A percentile compares a stretch with the other conserved stretches of the same genome.
Evolutionary conservation across 2,888 invertebrate genomes (phyloP).

Genomic region (Nephrotoma flavescens): DNA sequence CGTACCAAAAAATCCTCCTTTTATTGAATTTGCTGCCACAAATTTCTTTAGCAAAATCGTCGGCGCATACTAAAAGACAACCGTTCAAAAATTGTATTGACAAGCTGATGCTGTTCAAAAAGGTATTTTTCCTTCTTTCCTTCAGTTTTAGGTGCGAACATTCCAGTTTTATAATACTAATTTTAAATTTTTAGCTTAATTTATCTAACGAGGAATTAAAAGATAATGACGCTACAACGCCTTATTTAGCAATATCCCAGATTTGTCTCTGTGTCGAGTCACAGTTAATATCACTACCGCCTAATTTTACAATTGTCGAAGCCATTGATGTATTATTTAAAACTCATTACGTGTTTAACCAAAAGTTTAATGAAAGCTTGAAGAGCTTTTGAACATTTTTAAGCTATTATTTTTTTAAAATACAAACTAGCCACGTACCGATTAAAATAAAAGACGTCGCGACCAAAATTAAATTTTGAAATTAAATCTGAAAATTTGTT

Average conservation of each 20-base stretch:
- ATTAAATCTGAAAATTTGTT: no score
- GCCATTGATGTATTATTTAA: neutral
- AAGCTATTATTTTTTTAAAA: neutral
- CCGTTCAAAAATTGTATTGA: neutral
- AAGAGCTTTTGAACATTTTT: neutral
- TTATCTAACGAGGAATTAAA: neutral
- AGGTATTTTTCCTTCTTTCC: neutral
- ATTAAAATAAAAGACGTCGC: neutral
- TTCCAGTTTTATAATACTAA: neutral
- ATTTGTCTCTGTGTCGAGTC: neutral
- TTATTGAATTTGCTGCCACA: neutral
- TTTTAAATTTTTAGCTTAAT: neutral
- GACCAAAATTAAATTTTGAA: no score
- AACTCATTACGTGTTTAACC: neutral
- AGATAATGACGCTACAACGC: neutral
- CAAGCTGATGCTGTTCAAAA: neutral
- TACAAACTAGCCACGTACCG: neutral
- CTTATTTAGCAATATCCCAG: neutral
- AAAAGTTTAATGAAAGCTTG: neutral
- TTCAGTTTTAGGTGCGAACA: neutral
- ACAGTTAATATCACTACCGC: neutral
- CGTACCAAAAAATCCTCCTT: neutral
- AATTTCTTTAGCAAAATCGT: neutral
- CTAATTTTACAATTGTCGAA: neutral
- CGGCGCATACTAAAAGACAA: neutral